phyloP scores from a whole-genome alignment of 2,888 invertebrate species.

The Crossocerus cetratus region DNA sequence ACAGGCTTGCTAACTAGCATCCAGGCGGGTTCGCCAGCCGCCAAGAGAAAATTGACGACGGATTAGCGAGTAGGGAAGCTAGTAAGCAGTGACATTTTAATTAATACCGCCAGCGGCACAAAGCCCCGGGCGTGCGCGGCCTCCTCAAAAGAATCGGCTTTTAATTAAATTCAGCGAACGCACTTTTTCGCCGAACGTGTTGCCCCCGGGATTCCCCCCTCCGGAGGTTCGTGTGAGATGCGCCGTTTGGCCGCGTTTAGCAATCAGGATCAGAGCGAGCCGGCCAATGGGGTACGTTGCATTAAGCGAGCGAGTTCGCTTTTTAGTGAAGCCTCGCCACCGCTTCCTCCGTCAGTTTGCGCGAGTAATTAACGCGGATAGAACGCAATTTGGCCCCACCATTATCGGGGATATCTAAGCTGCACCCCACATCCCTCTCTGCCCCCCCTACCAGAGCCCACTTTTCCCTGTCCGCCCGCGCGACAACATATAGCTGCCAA shows the following conservation, averaged over 20 bases:
- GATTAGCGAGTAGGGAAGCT: background rate
- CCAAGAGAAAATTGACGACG: too few relatives aligned
- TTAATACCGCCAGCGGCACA: background rate
- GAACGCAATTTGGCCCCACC: background rate
- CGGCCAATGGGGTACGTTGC: background rate
- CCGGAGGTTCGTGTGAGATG: too few relatives aligned
- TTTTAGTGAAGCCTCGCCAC: background rate
- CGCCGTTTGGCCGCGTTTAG: background rate
- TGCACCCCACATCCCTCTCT: background rate
- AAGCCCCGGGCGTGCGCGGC: background rate
- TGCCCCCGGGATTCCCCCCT: too few relatives aligned
- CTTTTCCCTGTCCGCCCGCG: background rate
- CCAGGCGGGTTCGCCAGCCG: too few relatives aligned
- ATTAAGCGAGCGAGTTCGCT: background rate
- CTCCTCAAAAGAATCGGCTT: background rate
- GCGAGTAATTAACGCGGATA: background rate
- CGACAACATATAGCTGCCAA: background rate
- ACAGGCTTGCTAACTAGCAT: too few relatives aligned
- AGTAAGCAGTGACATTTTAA: background rate
- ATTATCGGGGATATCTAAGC: conserved; percentile 1
- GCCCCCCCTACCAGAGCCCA: background rate
- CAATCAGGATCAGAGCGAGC: background rate
- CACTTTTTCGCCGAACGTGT: background rate
- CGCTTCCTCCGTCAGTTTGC: background rate
- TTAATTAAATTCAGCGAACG: background rate